Conservation (phyloP, 2,888 invertebrate genomes). For the Gerosis bhagava region DNA sequence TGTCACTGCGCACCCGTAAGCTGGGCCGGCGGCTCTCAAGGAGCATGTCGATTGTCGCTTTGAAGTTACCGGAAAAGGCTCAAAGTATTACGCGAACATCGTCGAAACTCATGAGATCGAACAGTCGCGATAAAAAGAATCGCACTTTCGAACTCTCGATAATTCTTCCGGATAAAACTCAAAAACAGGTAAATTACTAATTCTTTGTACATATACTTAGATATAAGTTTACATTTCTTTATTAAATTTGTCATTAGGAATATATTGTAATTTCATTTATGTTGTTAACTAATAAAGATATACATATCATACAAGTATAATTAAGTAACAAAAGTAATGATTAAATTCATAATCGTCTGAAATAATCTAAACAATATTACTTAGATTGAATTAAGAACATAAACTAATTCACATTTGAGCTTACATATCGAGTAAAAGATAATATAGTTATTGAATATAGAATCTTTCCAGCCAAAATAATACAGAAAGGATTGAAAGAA, state of each 20-base stretch:
- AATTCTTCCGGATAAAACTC: slow-evolving; percentile 85
- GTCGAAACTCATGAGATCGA: slow-evolving; percentile 81
- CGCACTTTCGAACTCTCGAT: slow-evolving; percentile 83
- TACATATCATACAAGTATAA: too few species aligned
- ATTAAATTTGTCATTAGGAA: too few species aligned
- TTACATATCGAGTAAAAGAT: too few species aligned
- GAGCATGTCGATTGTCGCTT: slow-evolving; percentile 79
- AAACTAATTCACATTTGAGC: too few species aligned
- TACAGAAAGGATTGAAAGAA: slow-evolving; percentile 1
- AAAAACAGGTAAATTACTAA: slow-evolving; percentile 83
- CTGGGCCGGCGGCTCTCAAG: slow-evolving; percentile 78
- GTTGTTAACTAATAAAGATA: too few species aligned
- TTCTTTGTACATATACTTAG: background rate
- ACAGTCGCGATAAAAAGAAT: slow-evolving; percentile 81
- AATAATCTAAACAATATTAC: too few species aligned
- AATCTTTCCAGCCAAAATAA: too few species aligned
- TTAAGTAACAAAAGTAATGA: too few species aligned
- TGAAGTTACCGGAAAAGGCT: slow-evolving; percentile 81
- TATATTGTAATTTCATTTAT: too few species aligned
- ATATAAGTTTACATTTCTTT: background rate
- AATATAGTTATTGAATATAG: too few species aligned
- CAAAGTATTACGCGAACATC: slow-evolving; percentile 83
- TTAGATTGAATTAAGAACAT: too few species aligned
- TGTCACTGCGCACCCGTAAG: slow-evolving; percentile 75
- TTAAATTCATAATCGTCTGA: too few species aligned